Base-by-base conservation (phyloP, 1,140 invertebrate genomes). In the Thaumetopoea pityocampa region DNA sequence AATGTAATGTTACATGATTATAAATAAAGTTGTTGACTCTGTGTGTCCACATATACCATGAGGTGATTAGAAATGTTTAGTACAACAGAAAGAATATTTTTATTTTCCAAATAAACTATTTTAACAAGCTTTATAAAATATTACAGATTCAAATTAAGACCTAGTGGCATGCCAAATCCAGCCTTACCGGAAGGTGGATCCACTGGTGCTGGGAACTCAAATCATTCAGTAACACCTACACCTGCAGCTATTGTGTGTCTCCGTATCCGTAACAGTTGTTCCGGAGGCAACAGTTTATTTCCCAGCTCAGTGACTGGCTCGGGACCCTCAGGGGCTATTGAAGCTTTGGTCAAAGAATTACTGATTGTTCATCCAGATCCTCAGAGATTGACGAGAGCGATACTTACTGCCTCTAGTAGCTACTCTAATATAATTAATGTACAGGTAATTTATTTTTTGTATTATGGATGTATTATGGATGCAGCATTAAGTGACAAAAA, bases 171-270 rank as follows among this genome's bases (percentile, higher is more conserved):
- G 45, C 72, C 79, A 1, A 83, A 80, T 48, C 73, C 79, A 16
- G 74, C 79, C 11, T 50, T 83, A 44, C 79, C 79, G 11, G 79
- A 83, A 58, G 77, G 76, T 50, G 79, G 76, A 3, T 59, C 87
- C 24, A 58, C 71, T 80, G 80, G 89, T 59, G 52, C 68, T 50
- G 54, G 54, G 59, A 85, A 41, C 80, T 67, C 70, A 57, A 88
- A 83, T 28, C 86, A 64, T 36, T 58, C 76, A 3, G 42, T 63
- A 5, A 68, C 67, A 18, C 51, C 65, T 28, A 70, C 62, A 8
- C 67, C 69, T 10, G 43, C 56, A 4, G 54, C 68, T 20, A 67
- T 68, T 40, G 56, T 83, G 3, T 54, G 61, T 11, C 54, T 83
- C 17, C 46, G 51, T 7, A 71, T 82, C 12, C 63, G 71, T 5